Evolutionary conservation across 2,888 invertebrate species (phyloP), one percentile per base, ranked within the genome.

Genomic region (Parnassius apollo): DNA sequence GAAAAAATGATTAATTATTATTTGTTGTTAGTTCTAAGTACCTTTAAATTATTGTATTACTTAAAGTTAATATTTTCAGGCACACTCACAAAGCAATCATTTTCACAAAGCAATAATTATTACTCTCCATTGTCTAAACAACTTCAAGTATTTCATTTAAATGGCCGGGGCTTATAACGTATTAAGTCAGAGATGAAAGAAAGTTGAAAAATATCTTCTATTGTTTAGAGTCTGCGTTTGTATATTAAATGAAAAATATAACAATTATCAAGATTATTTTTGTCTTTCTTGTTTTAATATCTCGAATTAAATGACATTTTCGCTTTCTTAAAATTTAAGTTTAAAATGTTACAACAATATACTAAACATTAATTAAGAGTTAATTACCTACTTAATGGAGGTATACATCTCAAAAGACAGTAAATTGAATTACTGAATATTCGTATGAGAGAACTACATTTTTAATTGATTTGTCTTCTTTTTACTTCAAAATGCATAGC

Each of bases 71-170:
- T 53, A 57, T 61, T 62, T 67, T 68, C 59, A 66, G 59, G 46
- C 61, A 35, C 65, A 68, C 64, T 67, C 18, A 18, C 18, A 18
- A 18, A 18, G 18, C 18, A 18, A 18, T 18, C 52, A 68, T 68
- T 68, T 68, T 64, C 59, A 62, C 59, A 42, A 57, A 54, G 61
- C 59, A 62, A 66, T 65, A 65, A 66, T 65, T 64, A 68, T 68
- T 65, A 65, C 68, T 64, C 65, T 64, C 65, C 65, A 55, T 67
- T 66, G 62, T 68, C 66, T 65, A 49, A 66, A 66, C 56, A 57
- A 54, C 59, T 57, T 49, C 45, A 12, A 49, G 52, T 56, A 46
- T 57, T 64, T 68, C 59, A 57, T 54, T 58, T 58, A 53, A 42
- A 60, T 57, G 54, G 48, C 54, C 51, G 22, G 25, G 25, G 55